phyloP scores from a whole-genome alignment of 2,888 invertebrate genomes.

The Branchipolynoe longqiensis region DNA sequence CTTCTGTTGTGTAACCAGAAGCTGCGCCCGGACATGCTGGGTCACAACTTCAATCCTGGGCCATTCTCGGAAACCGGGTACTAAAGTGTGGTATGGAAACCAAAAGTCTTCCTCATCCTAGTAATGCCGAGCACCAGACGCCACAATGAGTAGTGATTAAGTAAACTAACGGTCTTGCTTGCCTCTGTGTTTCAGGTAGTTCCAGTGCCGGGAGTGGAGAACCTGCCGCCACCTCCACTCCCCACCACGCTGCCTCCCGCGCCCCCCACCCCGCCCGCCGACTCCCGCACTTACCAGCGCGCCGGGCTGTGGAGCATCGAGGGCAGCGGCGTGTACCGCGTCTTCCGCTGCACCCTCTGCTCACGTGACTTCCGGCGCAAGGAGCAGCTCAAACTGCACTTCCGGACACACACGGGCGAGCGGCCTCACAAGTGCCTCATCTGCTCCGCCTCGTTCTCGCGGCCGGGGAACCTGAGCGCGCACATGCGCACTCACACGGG shows the following conservation, averaged over 20 bases:
- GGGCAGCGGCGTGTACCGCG: slow-evolving; percentile 46
- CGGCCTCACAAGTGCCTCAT: slow-evolving; percentile 44
- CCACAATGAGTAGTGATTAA: too few relatives aligned
- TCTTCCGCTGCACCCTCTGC: slow-evolving; percentile 41
- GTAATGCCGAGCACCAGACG: too few relatives aligned
- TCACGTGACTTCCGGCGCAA: slow-evolving; percentile 28
- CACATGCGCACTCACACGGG: slow-evolving; percentile 58
- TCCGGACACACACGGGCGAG: slow-evolving; percentile 54
- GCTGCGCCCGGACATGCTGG: too few relatives aligned
- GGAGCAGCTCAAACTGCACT: slow-evolving; percentile 47
- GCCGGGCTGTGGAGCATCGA: slow-evolving; percentile 43
- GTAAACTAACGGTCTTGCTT: too few relatives aligned
- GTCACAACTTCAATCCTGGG: too few relatives aligned
- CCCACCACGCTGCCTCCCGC: not conserved
- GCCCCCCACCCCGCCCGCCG: slow-evolving; percentile 13
- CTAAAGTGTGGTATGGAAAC: too few relatives aligned
- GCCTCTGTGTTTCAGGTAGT: too few relatives aligned
- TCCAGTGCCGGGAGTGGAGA: too few relatives aligned
- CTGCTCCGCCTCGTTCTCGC: slow-evolving; percentile 21
- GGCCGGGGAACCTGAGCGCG: slow-evolving; percentile 27
- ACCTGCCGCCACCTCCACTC: not conserved
- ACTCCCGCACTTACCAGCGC: slow-evolving; percentile 33
- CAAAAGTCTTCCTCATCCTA: too few relatives aligned
- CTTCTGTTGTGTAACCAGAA: too few relatives aligned
- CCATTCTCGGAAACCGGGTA: too few relatives aligned